A percentile compares a stretch with the other conserved stretches of the same genome.
Conservation (phyloP, 2,113 vertebrate genomes). For the Chiloscyllium plagiosum region DNA sequence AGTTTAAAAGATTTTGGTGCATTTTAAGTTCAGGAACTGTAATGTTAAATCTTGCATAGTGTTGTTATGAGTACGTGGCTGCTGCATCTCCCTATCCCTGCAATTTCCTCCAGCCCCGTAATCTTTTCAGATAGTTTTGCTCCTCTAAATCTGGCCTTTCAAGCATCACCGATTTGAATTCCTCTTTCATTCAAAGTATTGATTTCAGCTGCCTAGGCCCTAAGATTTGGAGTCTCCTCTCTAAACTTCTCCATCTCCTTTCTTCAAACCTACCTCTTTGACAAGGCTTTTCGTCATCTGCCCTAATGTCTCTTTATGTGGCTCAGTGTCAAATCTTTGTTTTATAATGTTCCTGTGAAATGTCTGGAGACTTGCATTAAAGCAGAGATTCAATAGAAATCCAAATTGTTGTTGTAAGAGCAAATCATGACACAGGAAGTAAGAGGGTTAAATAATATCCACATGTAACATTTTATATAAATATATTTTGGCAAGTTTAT, state of each 20-base stretch:
- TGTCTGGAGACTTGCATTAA: not conserved
- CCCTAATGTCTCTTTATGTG: not conserved
- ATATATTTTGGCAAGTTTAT: not conserved
- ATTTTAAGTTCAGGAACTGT: no score
- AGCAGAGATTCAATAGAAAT: not conserved
- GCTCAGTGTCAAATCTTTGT: not conserved
- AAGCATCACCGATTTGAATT: not conserved
- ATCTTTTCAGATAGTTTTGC: not conserved
- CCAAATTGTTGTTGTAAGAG: not conserved
- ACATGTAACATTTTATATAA: not conserved
- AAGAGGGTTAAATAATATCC: not conserved
- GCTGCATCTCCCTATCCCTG: no score
- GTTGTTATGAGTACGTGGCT: no score
- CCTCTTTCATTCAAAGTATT: not conserved
- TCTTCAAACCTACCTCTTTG: not conserved
- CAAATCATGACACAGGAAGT: not conserved
- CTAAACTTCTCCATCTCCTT: not conserved
- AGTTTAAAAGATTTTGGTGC: no score
- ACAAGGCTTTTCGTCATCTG: not conserved
- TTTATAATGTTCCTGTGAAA: not conserved
- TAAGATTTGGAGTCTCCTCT: not conserved
- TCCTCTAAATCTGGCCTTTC: not conserved
- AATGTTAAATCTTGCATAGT: no score
- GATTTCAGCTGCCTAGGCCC: not conserved
- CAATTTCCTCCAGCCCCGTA: no score